Percentiles rank a stretch among this genome's conserved stretches.
phyloP scores from a whole-genome alignment of 2,113 vertebrate genomes.

The Centropus unirufus region DNA sequence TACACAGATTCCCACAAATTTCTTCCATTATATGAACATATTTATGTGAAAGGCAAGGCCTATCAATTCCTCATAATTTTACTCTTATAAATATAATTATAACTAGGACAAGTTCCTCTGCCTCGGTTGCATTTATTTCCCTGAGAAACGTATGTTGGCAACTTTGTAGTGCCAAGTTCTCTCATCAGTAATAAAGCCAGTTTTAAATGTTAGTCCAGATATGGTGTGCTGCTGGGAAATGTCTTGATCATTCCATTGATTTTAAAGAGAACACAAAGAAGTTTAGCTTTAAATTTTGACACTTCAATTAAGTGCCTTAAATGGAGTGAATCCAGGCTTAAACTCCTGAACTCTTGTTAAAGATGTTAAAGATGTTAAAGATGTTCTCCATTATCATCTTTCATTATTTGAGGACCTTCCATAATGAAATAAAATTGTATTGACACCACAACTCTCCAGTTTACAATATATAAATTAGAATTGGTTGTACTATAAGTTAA shows the following conservation, averaged over 20 bases:
- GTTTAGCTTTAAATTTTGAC: background rate
- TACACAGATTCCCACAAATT: background rate
- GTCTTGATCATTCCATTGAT: background rate
- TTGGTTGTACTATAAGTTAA: background rate
- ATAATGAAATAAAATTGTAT: background rate
- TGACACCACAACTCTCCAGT: background rate
- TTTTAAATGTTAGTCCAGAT: background rate
- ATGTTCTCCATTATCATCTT: background rate
- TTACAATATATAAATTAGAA: background rate
- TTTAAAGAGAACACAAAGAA: background rate
- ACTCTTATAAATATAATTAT: background rate
- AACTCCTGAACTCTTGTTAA: background rate
- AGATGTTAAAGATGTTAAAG: background rate
- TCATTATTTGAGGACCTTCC: background rate
- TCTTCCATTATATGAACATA: background rate
- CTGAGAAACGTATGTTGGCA: background rate
- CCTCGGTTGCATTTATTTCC: background rate
- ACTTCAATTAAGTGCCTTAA: background rate
- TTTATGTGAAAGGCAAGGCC: background rate
- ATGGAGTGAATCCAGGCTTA: background rate
- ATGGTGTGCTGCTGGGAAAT: background rate
- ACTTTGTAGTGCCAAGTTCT: background rate
- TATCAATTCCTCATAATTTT: background rate
- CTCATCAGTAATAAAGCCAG: background rate
- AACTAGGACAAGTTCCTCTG: background rate